Evolutionary conservation across 2,113 vertebrate genomes (phyloP).

Genomic region (Hiodon alosoides): DNA sequence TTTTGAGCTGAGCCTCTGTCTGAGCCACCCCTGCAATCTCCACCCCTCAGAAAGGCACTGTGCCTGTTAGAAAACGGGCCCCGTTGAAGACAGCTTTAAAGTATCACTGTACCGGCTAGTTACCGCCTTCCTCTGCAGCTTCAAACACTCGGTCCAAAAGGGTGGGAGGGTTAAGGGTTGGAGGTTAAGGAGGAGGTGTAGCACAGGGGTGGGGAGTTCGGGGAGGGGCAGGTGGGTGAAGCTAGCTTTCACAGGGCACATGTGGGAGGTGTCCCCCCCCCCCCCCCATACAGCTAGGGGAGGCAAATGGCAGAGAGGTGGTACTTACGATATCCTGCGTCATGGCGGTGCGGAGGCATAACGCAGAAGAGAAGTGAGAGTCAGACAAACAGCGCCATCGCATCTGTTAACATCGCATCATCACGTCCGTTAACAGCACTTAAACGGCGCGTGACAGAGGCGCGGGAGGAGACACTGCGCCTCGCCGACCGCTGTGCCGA

Average conservation of each 20-base stretch:
- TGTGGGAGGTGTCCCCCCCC: neutral
- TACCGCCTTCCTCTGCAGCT: constrained; percentile 21
- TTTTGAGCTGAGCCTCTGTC: no score
- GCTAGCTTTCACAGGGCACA: constrained; percentile 13
- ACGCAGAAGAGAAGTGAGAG: neutral
- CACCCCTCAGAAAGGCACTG: no score
- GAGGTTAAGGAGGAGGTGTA: constrained; percentile 17
- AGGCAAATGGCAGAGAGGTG: neutral
- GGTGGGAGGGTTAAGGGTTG: neutral
- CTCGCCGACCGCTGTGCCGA: no score
- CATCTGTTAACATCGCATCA: no score
- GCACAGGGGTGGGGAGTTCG: neutral
- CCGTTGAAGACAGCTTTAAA: neutral
- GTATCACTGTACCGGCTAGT: neutral
- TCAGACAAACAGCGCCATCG: neutral
- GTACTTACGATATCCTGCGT: constrained; percentile 86
- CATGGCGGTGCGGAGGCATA: constrained; percentile 13
- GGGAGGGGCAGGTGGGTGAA: constrained; percentile 5
- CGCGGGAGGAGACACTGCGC: no score
- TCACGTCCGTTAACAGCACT: no score
- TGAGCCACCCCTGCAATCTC: no score
- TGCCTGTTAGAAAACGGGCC: neutral
- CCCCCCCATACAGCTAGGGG: neutral
- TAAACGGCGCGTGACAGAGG: no score
- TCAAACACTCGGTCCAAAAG: constrained; percentile 26